phyloP scores from a whole-genome alignment of 2,113 vertebrate species.

The Monarcha castaneiventris region DNA sequence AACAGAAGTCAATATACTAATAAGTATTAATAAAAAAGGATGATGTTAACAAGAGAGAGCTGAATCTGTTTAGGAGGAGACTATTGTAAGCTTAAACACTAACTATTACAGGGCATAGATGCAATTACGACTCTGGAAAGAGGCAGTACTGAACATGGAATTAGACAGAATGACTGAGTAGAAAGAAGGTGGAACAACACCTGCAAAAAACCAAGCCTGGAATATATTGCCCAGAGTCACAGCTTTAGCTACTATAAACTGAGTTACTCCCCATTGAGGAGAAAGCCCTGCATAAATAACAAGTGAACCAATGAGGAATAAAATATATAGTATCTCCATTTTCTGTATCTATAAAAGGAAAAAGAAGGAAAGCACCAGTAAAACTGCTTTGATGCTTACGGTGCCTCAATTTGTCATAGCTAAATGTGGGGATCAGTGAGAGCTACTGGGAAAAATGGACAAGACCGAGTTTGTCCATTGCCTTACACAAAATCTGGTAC shows the following conservation, averaged over 20 bases:
- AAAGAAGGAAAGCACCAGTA: background rate
- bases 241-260: background rate
- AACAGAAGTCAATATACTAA: background rate
- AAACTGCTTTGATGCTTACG: background rate
- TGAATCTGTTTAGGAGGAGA: background rate
- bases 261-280: background rate
- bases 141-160: background rate
- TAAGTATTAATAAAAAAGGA: background rate
- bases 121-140: background rate
- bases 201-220: background rate
- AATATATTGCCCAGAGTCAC: background rate
- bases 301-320: background rate
- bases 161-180: background rate
- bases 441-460: background rate
- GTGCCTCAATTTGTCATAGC: background rate
- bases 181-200: background rate
- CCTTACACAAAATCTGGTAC: background rate
- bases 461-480: background rate
- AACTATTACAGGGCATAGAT: background rate
- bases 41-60: background rate
- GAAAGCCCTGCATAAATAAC: background rate
- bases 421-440: background rate
- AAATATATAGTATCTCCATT: background rate
- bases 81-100: background rate
- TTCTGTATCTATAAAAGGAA: background rate